Evolutionary conservation across 2,113 vertebrate species (phyloP), one percentile per base, ranked within the genome.

Genomic region (Indri indri): DNA sequence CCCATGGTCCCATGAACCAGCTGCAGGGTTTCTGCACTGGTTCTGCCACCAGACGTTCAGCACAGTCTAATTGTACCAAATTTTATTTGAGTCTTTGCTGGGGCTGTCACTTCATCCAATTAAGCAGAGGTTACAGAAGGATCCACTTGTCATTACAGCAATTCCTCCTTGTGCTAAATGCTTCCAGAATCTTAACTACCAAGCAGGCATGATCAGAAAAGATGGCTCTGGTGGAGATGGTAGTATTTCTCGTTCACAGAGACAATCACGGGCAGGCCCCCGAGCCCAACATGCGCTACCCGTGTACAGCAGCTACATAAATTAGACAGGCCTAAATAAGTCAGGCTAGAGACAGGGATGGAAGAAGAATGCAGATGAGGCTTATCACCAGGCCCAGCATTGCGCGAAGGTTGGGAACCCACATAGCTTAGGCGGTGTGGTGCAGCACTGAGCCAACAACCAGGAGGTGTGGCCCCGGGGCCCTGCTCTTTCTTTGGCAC

Each of bases 71-170:
- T 96, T 97, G 88, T 83, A 45, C 96, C 96, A 92, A 96, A 97
- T 96, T 95, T 96, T 95, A 97, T 96, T 92, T 97, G 96, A 89
- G 85, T 92, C 96, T 89, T 97, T 52, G 30, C 94, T 87, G 90
- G 92, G 91, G 77, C 95, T 98, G 95, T 96, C 97, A 98, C 90
- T 97, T 98, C 85, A 96, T 96, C 96, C 96, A 98, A 95, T 97
- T 98, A 98, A 97, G 71, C 27, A 34, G 96, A 96, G 96, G 97
- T 97, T 97, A 97, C 83, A 88, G 93, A 97, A 97, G 85, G 93
- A 97, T 96, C 95, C 79, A 91, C 97, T 97, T 98, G 97, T 97
- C 93, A 76, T 96, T 94, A 97, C 87, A 94, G 68, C 93, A 97
- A 84, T 97, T 96, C 94, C 73, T 98, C 73, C 91, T 76, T 59